phyloP scores from a whole-genome alignment of 2,797 vertebrate species.

The Nasua narica region DNA sequence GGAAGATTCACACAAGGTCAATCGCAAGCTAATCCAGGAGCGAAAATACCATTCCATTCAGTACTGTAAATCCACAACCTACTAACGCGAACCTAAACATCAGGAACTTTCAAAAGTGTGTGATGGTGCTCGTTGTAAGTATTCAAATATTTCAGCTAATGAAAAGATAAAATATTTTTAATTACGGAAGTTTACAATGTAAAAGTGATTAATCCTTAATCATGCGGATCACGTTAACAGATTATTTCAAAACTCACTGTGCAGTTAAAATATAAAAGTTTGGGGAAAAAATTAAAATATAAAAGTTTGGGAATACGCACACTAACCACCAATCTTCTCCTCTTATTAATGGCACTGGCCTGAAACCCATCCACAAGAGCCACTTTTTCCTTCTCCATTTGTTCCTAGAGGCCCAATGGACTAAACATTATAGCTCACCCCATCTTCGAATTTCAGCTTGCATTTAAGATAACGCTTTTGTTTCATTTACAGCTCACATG shows the following conservation, averaged over 20 bases:
- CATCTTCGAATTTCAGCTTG: constrained; percentile 60
- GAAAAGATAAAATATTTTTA: constrained; percentile 6
- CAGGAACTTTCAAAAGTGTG: not conserved
- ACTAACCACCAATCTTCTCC: constrained; percentile 59
- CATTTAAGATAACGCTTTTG: constrained; percentile 58
- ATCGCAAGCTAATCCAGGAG: not conserved
- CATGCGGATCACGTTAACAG: not conserved
- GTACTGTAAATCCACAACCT: not conserved
- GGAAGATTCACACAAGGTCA: not conserved
- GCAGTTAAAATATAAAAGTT: not conserved
- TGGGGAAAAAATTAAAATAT: not conserved
- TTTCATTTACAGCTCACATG: constrained; percentile 59
- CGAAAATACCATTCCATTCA: not conserved
- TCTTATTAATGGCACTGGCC: constrained; percentile 55
- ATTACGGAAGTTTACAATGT: not conserved
- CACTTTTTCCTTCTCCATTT: not conserved
- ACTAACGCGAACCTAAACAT: not conserved
- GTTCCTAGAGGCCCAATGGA: not conserved
- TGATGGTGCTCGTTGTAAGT: not conserved
- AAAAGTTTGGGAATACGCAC: constrained; percentile 45
- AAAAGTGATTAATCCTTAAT: not conserved
- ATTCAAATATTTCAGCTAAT: not conserved
- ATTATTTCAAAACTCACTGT: constrained; percentile 11
- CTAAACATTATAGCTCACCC: not conserved
- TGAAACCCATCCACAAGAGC: constrained; percentile 1